Conservation (phyloP, 2,797 vertebrate genomes). For the Premnoplex brunnescens region DNA sequence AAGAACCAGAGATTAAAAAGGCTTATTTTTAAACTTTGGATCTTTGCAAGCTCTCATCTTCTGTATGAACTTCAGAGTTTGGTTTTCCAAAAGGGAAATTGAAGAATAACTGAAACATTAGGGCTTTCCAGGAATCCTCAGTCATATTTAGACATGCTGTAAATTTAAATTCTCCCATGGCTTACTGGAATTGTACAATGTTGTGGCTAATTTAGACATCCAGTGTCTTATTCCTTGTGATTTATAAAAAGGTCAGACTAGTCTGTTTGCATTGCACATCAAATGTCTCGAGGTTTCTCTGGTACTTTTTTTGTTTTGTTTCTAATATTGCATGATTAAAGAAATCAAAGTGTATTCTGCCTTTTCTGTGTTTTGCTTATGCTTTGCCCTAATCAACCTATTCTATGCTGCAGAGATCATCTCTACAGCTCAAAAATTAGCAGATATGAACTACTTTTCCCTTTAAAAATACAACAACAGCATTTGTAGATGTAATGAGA, state of each 20-base stretch:
- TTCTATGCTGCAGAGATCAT: background rate
- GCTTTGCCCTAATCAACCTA: background rate
- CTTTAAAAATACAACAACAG: background rate
- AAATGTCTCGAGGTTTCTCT: background rate
- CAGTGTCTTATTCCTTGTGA: background rate
- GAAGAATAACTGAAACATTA: background rate
- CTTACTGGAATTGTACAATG: background rate
- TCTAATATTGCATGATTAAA: background rate
- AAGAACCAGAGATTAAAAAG: background rate
- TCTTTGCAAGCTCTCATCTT: background rate
- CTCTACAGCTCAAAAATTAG: background rate
- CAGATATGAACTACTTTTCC: background rate
- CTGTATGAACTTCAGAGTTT: background rate
- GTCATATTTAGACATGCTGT: background rate
- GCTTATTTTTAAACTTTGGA: background rate
- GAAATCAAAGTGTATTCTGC: background rate
- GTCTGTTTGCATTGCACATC: background rate
- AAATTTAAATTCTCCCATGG: background rate
- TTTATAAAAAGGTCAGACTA: background rate
- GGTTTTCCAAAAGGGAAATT: background rate
- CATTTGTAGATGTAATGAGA: background rate
- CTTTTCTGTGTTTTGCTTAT: background rate
- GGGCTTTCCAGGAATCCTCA: background rate
- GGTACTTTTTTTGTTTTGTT: background rate
- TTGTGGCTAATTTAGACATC: background rate